Percentiles rank a stretch among this genome's conserved stretches.
Conservation (phyloP, 2,888 invertebrate species). For the Brenthis hecate region DNA sequence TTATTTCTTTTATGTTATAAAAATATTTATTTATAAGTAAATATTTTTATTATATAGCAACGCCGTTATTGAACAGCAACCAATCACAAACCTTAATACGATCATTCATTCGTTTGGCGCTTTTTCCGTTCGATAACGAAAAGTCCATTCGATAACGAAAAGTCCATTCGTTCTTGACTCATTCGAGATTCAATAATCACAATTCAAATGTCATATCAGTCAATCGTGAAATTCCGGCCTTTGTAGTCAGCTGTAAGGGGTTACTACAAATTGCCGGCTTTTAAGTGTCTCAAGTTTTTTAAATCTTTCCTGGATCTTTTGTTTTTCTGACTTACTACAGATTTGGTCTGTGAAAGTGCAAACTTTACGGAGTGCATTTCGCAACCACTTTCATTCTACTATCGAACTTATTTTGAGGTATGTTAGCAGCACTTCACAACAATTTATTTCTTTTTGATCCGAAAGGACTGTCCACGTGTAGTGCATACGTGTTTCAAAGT, state of each 20-base stretch:
- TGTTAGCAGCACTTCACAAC: conserved; percentile 50
- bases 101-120: neutral
- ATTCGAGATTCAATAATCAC: conserved; percentile 6
- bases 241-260: conserved; percentile 66
- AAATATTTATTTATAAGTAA: neutral
- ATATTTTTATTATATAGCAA: conserved; percentile 20
- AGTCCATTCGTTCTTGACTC: conserved; percentile 2
- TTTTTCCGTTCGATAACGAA: neutral
- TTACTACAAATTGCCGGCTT: conserved; percentile 71
- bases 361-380: conserved; percentile 56
- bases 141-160: neutral
- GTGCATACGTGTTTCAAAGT: conserved; percentile 43
- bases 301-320: conserved; percentile 47
- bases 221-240: conserved; percentile 65
- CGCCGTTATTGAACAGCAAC: conserved; percentile 1
- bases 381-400: conserved; percentile 56
- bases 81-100: conserved; percentile 18
- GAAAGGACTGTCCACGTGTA: conserved; percentile 57
- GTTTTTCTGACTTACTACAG: conserved; percentile 49
- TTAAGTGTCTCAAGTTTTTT: conserved; percentile 53
- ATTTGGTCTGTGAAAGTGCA: conserved; percentile 62
- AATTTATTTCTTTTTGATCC: conserved; percentile 48
- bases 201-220: conserved; percentile 47
- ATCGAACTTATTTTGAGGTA: conserved; percentile 69
- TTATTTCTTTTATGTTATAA: neutral